phyloP scores from a whole-genome alignment of 2,113 vertebrate species.

The Pseudopodoces humilis region DNA sequence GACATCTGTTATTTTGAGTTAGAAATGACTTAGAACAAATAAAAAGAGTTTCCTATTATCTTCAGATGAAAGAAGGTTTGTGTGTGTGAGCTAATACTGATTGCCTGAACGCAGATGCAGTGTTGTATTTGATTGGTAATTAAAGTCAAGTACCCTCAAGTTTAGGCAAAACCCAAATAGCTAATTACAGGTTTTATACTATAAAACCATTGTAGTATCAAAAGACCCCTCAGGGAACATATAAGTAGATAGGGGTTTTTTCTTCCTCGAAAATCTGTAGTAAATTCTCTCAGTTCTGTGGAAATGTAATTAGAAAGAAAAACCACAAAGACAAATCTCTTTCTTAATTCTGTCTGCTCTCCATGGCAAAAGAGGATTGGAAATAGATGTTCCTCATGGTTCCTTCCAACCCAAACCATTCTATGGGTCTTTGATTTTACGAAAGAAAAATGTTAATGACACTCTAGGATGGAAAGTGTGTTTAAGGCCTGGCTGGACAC shows the following conservation, averaged over 20 bases:
- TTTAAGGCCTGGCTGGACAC: not conserved
- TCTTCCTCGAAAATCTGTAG: not conserved
- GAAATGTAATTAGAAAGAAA: not conserved
- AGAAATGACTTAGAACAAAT: not conserved
- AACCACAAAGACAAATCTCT: not conserved
- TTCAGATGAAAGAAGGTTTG: constrained; percentile 24
- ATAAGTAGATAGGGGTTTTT: not conserved
- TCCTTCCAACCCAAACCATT: not conserved
- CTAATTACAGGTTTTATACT: constrained; percentile 46
- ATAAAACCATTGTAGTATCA: constrained; percentile 35
- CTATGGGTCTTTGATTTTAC: not conserved
- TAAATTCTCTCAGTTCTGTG: not conserved
- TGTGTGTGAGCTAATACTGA: not conserved
- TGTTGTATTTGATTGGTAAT: constrained; percentile 22
- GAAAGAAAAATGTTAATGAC: not conserved
- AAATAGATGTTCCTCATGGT: not conserved
- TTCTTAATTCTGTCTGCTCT: not conserved
- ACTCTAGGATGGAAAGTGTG: not conserved
- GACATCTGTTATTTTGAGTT: not conserved
- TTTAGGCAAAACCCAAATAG: constrained; percentile 51
- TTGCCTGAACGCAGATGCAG: constrained; percentile 24
- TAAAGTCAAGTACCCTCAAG: constrained; percentile 47
- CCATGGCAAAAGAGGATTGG: not conserved
- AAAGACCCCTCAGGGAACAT: not conserved
- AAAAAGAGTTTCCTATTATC: constrained; percentile 16